A percentile compares a stretch with the other conserved stretches of the same genome.
These are phyloP conservation scores for Gymnoscopelus microlampas DNA, from an alignment of 2,797 vertebrate genomes.

Conservation along the genomic window DNA sequence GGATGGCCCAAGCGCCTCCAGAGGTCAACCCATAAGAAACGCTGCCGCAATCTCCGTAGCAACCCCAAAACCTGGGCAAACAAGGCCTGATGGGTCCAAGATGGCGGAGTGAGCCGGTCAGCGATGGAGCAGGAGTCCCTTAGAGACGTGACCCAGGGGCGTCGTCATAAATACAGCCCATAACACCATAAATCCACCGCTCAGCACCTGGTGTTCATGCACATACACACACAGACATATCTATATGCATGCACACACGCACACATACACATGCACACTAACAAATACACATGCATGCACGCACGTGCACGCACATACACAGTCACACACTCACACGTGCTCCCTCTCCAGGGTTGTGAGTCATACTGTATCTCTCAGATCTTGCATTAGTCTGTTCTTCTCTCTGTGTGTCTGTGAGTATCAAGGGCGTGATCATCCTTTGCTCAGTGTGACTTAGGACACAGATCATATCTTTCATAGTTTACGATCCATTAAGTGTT, in stretches of 20 bases:
- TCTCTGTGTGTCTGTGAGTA: slow-evolving; percentile 53
- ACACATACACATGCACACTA: slow-evolving; percentile 19
- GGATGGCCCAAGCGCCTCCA: slow-evolving; percentile 81
- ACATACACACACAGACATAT: not conserved
- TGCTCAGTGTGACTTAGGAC: slow-evolving; percentile 50
- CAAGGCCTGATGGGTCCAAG: slow-evolving; percentile 58
- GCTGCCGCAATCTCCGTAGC: slow-evolving; percentile 69
- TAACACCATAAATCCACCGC: slow-evolving; percentile 63
- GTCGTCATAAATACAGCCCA: slow-evolving; percentile 54
- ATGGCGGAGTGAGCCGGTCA: slow-evolving; percentile 25
- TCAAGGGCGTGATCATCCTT: slow-evolving; percentile 25
- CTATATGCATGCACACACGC: not conserved
- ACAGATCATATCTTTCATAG: slow-evolving; percentile 52
- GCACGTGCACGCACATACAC: not conserved
- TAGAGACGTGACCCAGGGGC: slow-evolving; percentile 41
- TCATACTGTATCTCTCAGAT: slow-evolving; percentile 52
- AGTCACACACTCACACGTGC: slow-evolving; percentile 3
- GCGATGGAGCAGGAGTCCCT: slow-evolving; percentile 34
- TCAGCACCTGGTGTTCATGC: slow-evolving; percentile 47
- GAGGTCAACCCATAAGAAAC: slow-evolving; percentile 75
- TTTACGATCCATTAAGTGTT: slow-evolving; percentile 55
- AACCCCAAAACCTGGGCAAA: slow-evolving; percentile 77
- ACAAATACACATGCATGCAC: no score
- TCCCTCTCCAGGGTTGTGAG: slow-evolving; percentile 7
- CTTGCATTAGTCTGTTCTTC: slow-evolving; percentile 46